Evolutionary conservation across 2,888 invertebrate species (phyloP).

Genomic region (Myopa tessellatipennis): DNA sequence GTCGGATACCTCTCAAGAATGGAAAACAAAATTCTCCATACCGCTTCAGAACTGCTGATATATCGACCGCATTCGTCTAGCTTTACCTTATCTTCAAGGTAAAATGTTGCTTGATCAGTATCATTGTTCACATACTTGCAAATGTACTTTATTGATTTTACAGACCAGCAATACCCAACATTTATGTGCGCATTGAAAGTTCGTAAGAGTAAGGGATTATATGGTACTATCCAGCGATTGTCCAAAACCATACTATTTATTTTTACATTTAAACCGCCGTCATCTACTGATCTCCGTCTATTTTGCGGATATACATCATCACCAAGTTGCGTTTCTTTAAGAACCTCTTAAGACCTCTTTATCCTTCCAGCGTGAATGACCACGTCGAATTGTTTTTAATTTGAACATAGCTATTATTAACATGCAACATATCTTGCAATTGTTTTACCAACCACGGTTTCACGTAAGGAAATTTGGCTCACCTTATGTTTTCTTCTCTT

Average conservation of each 20-base stretch:
- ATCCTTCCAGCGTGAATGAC: too few species aligned
- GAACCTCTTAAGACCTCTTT: too few species aligned
- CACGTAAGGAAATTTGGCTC: too few species aligned
- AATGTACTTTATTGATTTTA: constrained; percentile 27
- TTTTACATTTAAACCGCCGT: not conserved
- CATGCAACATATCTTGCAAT: too few species aligned
- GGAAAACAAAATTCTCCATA: constrained; percentile 35
- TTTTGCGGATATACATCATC: too few species aligned
- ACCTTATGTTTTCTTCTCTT: too few species aligned
- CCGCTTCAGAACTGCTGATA: constrained; percentile 36
- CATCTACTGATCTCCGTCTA: not conserved
- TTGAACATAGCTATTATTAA: too few species aligned
- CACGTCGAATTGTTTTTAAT: too few species aligned
- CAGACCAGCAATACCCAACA: constrained; percentile 23
- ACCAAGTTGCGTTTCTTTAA: too few species aligned
- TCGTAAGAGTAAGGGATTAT: constrained; percentile 15
- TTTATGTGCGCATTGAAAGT: constrained; percentile 32
- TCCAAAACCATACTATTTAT: constrained; percentile 1
- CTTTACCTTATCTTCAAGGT: constrained; percentile 29
- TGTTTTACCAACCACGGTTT: too few species aligned
- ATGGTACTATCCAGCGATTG: constrained; percentile 36
- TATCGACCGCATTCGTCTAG: constrained; percentile 35
- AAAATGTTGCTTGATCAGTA: constrained; percentile 17
- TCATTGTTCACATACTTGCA: constrained; percentile 33
- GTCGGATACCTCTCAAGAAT: constrained; percentile 32